These are phyloP conservation scores for Thymallus thymallus DNA, from an alignment of 2,113 vertebrate species.

Conservation along the genomic window DNA sequence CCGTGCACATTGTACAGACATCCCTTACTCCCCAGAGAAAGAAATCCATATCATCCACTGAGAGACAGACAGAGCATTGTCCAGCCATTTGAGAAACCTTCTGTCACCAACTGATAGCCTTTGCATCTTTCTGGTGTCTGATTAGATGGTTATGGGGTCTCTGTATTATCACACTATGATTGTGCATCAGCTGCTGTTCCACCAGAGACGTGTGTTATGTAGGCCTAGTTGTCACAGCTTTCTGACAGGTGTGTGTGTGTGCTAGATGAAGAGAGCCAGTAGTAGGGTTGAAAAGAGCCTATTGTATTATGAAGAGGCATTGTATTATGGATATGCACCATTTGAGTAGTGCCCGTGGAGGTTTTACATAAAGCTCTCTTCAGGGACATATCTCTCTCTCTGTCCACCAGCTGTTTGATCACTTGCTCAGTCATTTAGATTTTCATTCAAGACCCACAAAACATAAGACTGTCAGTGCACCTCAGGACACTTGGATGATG, in stretches of 20 bases:
- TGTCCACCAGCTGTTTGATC: conserved; percentile 25
- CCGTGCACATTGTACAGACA: no score
- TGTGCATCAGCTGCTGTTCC: background rate
- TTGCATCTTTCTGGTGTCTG: background rate
- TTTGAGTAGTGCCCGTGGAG: conserved; percentile 10
- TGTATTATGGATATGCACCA: conserved; percentile 16
- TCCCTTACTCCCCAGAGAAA: background rate
- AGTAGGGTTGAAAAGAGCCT: conserved; percentile 8
- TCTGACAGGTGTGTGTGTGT: background rate
- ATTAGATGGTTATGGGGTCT: background rate
- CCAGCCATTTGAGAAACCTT: background rate
- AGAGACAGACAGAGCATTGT: background rate
- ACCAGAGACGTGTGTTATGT: background rate
- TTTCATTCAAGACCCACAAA: conserved; percentile 31
- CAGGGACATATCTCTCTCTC: conserved; percentile 12
- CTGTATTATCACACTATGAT: no score
- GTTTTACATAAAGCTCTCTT: conserved; percentile 36
- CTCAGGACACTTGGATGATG: conserved; percentile 26
- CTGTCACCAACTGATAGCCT: background rate
- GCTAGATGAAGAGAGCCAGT: background rate
- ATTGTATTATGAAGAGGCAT: background rate
- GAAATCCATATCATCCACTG: background rate
- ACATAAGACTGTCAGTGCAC: conserved; percentile 41
- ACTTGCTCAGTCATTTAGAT: conserved; percentile 27
- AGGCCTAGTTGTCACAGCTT: background rate